These are phyloP conservation scores for Cercopithecus mona DNA, from an alignment of 2,113 vertebrate genomes.

Conservation along the genomic window DNA sequence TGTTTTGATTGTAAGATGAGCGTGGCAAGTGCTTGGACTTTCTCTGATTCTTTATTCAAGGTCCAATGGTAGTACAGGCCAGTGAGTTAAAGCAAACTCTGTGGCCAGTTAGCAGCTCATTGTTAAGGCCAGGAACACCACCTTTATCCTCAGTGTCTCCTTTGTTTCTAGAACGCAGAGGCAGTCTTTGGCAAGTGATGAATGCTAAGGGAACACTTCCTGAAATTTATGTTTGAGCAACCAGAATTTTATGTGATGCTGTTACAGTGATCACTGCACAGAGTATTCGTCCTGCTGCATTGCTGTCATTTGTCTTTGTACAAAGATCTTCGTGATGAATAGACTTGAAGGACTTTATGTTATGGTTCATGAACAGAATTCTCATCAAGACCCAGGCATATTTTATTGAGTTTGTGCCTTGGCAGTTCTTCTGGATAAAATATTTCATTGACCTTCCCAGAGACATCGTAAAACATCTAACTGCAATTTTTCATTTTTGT, in stretches of 20 bases:
- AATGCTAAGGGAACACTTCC: background rate
- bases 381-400: background rate
- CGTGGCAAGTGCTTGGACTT: background rate
- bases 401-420: conserved; percentile 43
- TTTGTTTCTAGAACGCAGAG: conserved; percentile 1
- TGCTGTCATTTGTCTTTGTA: conserved; percentile 34
- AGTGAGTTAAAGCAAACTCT: background rate
- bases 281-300: background rate
- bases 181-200: background rate
- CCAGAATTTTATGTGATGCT: background rate
- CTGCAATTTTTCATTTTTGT: conserved; percentile 47
- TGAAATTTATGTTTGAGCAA: background rate
- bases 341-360: conserved; percentile 43
- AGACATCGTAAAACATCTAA: conserved; percentile 34
- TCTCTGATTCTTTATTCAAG: background rate
- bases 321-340: conserved; percentile 31
- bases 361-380: conserved; percentile 38
- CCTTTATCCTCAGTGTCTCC: background rate
- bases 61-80: background rate
- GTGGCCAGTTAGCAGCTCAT: background rate
- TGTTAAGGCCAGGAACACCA: background rate
- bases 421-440: conserved; percentile 33
- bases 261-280: background rate
- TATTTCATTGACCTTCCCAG: conserved; percentile 29
- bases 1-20: background rate